Conservation (phyloP, 2,797 vertebrate species). For the Capromys pilorides region DNA sequence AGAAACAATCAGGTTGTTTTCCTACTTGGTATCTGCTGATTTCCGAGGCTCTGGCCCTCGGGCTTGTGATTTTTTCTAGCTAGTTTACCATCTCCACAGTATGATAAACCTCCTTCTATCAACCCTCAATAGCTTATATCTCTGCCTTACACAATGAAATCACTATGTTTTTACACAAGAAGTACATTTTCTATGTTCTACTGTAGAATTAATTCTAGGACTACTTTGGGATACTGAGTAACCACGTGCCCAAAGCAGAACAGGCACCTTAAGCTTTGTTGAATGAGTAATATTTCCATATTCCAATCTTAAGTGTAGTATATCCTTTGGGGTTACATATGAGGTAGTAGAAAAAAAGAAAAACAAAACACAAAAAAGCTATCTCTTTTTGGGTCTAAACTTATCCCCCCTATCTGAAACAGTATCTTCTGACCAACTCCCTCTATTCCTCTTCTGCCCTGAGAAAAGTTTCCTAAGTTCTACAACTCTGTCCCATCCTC, state of each 20-base stretch:
- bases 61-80: background rate
- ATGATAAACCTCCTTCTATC: background rate
- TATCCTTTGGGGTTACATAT: rapidly evolving
- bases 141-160: background rate
- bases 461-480: background rate
- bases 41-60: background rate
- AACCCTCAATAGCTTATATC: background rate
- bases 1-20: background rate
- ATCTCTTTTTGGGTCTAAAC: background rate
- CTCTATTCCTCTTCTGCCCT: too few relatives aligned
- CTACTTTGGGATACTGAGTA: background rate
- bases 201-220: background rate
- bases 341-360: background rate
- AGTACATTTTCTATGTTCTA: background rate
- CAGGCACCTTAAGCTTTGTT: background rate
- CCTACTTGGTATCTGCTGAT: background rate
- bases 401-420: background rate
- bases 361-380: background rate
- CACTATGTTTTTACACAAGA: background rate
- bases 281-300: background rate
- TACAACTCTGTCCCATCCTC: rapidly evolving
- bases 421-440: background rate
- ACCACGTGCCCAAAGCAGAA: background rate
- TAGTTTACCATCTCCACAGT: background rate
- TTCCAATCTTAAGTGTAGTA: background rate